Percentiles rank a stretch among this genome's conserved stretches.
phyloP scores from a whole-genome alignment of 2,888 invertebrate genomes.

The Philaethria dido region DNA sequence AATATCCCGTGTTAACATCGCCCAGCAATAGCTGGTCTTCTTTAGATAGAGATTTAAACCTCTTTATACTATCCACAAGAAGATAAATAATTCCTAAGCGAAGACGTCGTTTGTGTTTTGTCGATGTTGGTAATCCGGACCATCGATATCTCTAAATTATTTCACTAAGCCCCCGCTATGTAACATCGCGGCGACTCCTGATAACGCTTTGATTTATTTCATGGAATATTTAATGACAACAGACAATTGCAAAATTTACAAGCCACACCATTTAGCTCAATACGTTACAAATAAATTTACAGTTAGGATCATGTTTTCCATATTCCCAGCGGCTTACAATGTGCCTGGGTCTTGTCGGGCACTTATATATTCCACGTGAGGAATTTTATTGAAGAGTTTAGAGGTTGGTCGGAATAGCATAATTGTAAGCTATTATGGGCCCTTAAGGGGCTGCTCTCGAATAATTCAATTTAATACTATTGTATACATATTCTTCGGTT shows the following conservation, averaged over 20 bases:
- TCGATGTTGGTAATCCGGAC: slow-evolving; percentile 54
- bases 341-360: slow-evolving; percentile 57
- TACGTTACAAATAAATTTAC: slow-evolving; percentile 75
- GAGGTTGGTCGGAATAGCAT: slow-evolving; percentile 42
- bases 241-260: slow-evolving; percentile 81
- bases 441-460: slow-evolving; percentile 41
- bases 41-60: slow-evolving; percentile 40
- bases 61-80: slow-evolving; percentile 44
- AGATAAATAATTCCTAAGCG: slow-evolving; percentile 47
- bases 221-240: slow-evolving; percentile 78
- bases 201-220: slow-evolving; percentile 81
- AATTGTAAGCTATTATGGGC: slow-evolving; percentile 41
- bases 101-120: slow-evolving; percentile 53
- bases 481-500: slow-evolving; percentile 41
- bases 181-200: slow-evolving; percentile 68
- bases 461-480: slow-evolving; percentile 43
- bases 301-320: slow-evolving; percentile 71
- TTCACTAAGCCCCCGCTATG: slow-evolving; percentile 70
- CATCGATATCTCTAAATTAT: slow-evolving; percentile 76
- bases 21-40: slow-evolving; percentile 35
- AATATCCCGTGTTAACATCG: slow-evolving; percentile 37
- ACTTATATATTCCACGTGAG: slow-evolving; percentile 67
- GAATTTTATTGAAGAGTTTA: slow-evolving; percentile 45
- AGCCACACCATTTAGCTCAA: slow-evolving; percentile 66
- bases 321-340: slow-evolving; percentile 63